Conservation (phyloP, 2,797 vertebrate species). For the Pangasius djambal region DNA sequence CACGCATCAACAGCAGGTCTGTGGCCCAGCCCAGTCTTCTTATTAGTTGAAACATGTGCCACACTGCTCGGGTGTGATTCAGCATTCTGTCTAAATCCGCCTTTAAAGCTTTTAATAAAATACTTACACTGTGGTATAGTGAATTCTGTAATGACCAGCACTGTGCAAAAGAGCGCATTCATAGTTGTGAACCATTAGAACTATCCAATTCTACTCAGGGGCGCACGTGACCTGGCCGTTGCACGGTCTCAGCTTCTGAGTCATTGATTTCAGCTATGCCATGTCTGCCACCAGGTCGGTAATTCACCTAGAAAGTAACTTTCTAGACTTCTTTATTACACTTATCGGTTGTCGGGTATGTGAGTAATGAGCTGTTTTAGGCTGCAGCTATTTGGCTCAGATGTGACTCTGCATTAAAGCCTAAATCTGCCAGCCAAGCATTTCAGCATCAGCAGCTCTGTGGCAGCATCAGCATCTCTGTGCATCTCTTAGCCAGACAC, state of each 20-base stretch:
- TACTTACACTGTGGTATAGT: not conserved
- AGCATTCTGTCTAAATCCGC: not conserved
- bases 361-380: not conserved
- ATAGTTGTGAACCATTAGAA: not conserved
- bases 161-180: not conserved
- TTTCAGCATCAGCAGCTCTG: not conserved
- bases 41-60: not conserved
- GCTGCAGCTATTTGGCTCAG: not conserved
- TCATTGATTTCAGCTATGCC: not conserved
- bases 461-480: not conserved
- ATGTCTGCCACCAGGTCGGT: not conserved
- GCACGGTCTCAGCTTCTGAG: not conserved
- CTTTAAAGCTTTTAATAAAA: not conserved
- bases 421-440: not conserved
- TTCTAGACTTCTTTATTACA: not conserved
- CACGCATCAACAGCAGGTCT: not conserved
- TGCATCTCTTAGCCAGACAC: not conserved
- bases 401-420: not conserved
- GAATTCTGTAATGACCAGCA: not conserved
- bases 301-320: not conserved
- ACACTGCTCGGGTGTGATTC: not conserved
- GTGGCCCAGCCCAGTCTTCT: not conserved
- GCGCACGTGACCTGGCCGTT: not conserved
- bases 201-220: not conserved
- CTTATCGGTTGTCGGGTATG: not conserved